Base-by-base conservation (phyloP, 2,888 invertebrate species). In the Bhutanitis thaidina region DNA sequence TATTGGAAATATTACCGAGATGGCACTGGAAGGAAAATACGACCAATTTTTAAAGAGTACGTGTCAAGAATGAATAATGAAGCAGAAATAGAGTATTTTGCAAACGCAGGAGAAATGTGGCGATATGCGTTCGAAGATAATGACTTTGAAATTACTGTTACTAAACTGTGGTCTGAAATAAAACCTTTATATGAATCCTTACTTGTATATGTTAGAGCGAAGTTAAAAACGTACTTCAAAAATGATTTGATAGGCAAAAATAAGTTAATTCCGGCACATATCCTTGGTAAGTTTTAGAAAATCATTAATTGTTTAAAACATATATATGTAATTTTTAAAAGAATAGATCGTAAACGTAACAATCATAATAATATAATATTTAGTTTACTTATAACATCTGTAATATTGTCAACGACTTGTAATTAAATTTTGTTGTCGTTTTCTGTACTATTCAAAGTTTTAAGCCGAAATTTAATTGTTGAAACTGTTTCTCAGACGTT, bases 1-100 rank as follows among this genome's bases (percentile, higher is more conserved):
- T 91, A 91, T 49, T 94, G 94, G 94, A 89, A 88, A 61, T 86
- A 83, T 0, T 94, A 93, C 90, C 80, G 94, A 56, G 91, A 93
- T 62, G 90, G 79, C 0, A 91, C 93, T 8, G 94, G 94, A 3
- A 91, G 77, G 56, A 90, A 90, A 71, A 92, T 94, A 66, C 80
- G 91, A 32, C 78, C 90, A 0, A 76, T 90, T 50, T 94, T 92
- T 69, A 86, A 89, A 63, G 86, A 90, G 59, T 93, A 93, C 59
- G 92, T 93, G 0, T 69, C 77, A 8, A 83, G 92, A 54, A 91
- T 91, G 70, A 94, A 94, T 64, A 83, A 87, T 58, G 93, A 92
- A 0, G 92, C 93, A 1, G 62, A 72, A 58, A 69, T 77, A 2
- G 93, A 93, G 66, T 80, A 84, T 39, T 86, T 88, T 37, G 77